These are phyloP conservation scores for Glareola pratincola DNA, from an alignment of 2,113 vertebrate genomes.

Conservation along the genomic window DNA sequence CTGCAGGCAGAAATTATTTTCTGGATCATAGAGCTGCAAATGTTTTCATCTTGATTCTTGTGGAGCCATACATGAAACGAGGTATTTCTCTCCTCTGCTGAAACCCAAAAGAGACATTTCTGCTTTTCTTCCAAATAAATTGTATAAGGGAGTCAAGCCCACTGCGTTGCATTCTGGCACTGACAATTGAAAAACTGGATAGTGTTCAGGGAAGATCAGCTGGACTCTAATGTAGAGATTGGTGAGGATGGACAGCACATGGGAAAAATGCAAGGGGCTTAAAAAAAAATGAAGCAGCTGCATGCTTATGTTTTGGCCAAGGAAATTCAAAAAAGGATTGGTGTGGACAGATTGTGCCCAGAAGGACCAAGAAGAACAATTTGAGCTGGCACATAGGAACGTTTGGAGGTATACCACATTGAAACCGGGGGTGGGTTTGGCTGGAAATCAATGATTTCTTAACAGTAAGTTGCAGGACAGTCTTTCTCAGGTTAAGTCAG, in stretches of 20 bases:
- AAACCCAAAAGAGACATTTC: background rate
- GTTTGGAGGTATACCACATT: background rate
- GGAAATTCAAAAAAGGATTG: background rate
- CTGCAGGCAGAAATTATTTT: background rate
- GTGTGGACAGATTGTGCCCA: background rate
- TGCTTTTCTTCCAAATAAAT: background rate
- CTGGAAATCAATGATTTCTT: background rate
- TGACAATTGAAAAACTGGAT: background rate
- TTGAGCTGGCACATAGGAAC: background rate
- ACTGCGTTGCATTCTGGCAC: background rate
- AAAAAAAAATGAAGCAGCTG: slow-evolving; percentile 17
- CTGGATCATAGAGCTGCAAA: background rate
- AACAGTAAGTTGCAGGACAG: background rate
- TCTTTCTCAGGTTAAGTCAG: background rate
- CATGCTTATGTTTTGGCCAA: background rate
- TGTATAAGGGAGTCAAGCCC: background rate
- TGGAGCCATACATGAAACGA: background rate
- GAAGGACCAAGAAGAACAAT: background rate
- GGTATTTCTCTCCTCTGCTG: background rate
- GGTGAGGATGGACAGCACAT: background rate
- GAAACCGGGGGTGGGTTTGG: background rate
- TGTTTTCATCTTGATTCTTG: background rate
- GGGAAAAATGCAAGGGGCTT: slow-evolving; percentile 13
- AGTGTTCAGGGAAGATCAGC: slow-evolving; percentile 28
- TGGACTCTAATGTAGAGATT: background rate